Conservation (phyloP, 2,888 invertebrate species). For the Nymphalis polychloros region DNA sequence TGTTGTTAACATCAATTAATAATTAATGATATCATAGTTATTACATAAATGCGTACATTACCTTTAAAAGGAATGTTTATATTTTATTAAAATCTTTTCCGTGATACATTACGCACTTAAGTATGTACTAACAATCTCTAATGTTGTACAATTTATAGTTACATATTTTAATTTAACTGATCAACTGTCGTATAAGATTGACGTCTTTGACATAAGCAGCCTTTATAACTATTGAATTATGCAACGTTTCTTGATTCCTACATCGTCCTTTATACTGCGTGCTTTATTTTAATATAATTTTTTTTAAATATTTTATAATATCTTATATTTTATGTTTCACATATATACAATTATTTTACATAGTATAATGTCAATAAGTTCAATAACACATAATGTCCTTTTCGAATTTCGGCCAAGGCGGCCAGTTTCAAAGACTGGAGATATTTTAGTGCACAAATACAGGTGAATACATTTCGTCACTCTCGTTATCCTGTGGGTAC, state of each 20-base stretch:
- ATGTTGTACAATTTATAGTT: not conserved
- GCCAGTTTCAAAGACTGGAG: no score
- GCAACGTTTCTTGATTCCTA: conserved; percentile 9
- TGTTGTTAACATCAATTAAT: not conserved
- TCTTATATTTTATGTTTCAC: no score
- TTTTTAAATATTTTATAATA: no score
- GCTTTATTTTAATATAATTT: not conserved
- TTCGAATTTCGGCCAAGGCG: no score
- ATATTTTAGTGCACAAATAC: no score
- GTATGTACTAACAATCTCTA: not conserved
- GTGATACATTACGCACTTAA: not conserved
- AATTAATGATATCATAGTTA: not conserved
- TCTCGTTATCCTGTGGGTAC: no score
- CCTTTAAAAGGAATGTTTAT: not conserved
- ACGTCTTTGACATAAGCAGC: conserved; percentile 3
- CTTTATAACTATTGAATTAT: conserved; percentile 10
- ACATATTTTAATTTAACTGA: conserved; percentile 3
- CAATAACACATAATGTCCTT: no score
- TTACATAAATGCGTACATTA: not conserved
- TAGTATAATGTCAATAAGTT: no score
- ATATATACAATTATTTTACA: no score
- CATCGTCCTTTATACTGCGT: not conserved
- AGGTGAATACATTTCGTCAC: no score
- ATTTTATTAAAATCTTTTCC: conserved; percentile 5
- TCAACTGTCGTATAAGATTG: conserved; percentile 6